Evolutionary conservation across 2,113 vertebrate genomes (phyloP).

Genomic region (Hemibagrus wyckioides): DNA sequence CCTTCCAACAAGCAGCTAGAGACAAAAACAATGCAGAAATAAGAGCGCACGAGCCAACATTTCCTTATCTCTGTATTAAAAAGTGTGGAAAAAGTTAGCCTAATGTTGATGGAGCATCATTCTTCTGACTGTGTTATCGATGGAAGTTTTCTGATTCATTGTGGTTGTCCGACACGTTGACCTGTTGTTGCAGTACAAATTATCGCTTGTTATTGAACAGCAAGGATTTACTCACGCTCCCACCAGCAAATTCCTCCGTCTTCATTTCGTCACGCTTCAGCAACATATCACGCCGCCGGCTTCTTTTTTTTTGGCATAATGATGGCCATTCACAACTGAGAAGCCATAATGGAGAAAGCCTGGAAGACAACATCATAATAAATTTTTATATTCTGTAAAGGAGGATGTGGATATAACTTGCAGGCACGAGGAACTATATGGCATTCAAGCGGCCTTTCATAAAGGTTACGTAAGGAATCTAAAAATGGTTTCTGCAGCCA

Average conservation of each 20-base stretch:
- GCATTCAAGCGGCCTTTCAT: background rate
- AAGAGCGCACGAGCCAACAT: background rate
- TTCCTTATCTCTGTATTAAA: slow-evolving; percentile 2
- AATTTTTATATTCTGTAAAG: slow-evolving; percentile 15
- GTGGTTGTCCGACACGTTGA: background rate
- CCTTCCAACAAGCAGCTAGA: background rate
- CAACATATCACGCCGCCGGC: background rate
- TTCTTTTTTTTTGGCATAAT: slow-evolving; percentile 13
- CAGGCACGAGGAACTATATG: background rate
- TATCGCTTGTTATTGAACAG: slow-evolving; percentile 13
- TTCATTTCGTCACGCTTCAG: background rate
- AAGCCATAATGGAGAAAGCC: slow-evolving; percentile 34
- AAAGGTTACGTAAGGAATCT: slow-evolving; percentile 19
- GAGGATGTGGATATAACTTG: slow-evolving; percentile 28
- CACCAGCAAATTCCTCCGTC: background rate
- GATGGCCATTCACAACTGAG: slow-evolving; percentile 26
- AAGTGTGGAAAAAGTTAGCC: background rate
- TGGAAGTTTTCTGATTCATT: slow-evolving; percentile 1
- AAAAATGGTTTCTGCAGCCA: slow-evolving; percentile 5
- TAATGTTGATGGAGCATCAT: background rate
- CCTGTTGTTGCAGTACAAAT: slow-evolving; percentile 6
- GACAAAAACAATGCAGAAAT: background rate
- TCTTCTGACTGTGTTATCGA: background rate
- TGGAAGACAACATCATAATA: slow-evolving; percentile 19
- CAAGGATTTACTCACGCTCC: background rate